phyloP scores from a whole-genome alignment of 2,888 invertebrate genomes.

The Drosophila koepferae region DNA sequence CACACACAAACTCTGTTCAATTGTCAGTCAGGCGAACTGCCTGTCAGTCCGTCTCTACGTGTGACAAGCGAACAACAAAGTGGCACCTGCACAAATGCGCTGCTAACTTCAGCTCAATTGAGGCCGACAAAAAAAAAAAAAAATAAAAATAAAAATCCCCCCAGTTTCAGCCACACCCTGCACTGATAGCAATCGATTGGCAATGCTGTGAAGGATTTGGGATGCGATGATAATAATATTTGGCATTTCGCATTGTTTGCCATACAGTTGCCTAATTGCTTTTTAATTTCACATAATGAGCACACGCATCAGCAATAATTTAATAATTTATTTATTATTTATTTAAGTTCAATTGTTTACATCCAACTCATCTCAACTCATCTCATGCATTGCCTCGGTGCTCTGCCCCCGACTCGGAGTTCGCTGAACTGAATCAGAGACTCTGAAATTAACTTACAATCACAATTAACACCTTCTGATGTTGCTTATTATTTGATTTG shows the following conservation, averaged over 20 bases:
- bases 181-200: constrained; percentile 65
- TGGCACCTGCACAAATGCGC: constrained; percentile 56
- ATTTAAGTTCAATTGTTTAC: constrained; percentile 25
- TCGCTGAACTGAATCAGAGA: constrained; percentile 57
- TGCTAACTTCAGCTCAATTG: constrained; percentile 18
- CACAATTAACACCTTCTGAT: constrained; percentile 72
- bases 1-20: constrained; percentile 23
- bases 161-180: constrained; percentile 26
- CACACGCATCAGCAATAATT: constrained; percentile 50
- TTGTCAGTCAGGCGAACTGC: constrained; percentile 23
- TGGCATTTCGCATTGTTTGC: constrained; percentile 22
- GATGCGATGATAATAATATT: constrained; percentile 66
- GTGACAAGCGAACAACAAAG: constrained; percentile 42
- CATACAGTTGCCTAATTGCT: constrained; percentile 54
- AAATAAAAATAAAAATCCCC: neutral
- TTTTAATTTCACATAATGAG: constrained; percentile 49
- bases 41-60: constrained; percentile 28
- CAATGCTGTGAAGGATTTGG: constrained; percentile 68
- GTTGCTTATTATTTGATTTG: constrained; percentile 27
- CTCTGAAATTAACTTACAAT: constrained; percentile 68
- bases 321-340: constrained; percentile 8
- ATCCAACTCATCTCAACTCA: constrained; percentile 14
- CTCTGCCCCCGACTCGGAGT: constrained; percentile 42
- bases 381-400: constrained; percentile 56
- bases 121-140: constrained; percentile 3